Percentiles rank a stretch among this genome's conserved stretches.
These are phyloP conservation scores for Lasioglossum lativentre DNA, from an alignment of 2,888 invertebrate genomes.

Conservation along the genomic window DNA sequence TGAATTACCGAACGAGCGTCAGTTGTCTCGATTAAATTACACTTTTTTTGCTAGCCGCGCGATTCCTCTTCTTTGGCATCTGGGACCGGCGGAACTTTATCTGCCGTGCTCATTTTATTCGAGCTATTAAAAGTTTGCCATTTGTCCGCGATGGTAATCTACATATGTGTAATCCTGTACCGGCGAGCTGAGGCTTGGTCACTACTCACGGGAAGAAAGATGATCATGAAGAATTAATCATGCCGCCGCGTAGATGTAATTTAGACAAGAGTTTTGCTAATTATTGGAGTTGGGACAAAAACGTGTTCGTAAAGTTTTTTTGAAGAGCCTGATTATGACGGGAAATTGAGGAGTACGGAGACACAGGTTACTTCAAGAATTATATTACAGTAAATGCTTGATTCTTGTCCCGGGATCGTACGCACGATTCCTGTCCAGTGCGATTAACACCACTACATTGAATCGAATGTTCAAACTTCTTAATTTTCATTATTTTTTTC, in stretches of 20 bases:
- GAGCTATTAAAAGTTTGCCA: background rate
- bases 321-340: background rate
- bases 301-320: background rate
- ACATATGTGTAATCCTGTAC: background rate
- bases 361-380: too few species aligned
- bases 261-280: background rate
- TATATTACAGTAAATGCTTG: too few species aligned
- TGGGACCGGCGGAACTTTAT: background rate
- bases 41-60: conserved; percentile 9
- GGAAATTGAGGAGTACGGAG: too few species aligned
- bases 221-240: too few species aligned
- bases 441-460: too few species aligned
- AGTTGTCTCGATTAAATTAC: conserved; percentile 33
- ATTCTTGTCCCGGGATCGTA: too few species aligned
- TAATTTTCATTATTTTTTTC: too few species aligned
- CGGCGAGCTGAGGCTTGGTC: background rate
- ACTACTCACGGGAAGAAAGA: background rate
- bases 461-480: too few species aligned
- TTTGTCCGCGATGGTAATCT: background rate
- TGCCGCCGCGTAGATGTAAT: background rate
- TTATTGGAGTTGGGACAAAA: background rate
- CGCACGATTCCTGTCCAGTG: too few species aligned
- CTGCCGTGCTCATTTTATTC: background rate
- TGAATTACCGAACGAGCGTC: conserved; percentile 21
- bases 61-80: background rate